Evolutionary conservation across 2,113 vertebrate genomes (phyloP), one percentile per base, ranked within the genome.

Genomic region (Osmerus eperlanus): DNA sequence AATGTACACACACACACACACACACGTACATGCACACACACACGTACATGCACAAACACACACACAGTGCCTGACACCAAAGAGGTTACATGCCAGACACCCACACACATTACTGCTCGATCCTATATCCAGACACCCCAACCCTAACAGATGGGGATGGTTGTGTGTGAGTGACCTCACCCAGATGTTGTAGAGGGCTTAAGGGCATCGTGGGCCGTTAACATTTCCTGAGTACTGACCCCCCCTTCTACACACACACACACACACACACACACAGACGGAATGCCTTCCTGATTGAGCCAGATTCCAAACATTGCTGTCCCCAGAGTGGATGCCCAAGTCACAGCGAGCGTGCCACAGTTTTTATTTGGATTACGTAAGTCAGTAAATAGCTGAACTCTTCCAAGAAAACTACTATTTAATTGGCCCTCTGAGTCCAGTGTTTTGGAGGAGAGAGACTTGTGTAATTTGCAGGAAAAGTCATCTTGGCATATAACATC

Each of bases 121-220:
- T 71, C 67, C 61, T 68, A 69, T 64, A 14, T 15, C 78, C 70
- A 62, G 63, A 60, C n/a, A 19, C 51, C 53, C 41, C 65, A 56
- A 29, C 67, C 63, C 67, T 63, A 78, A 65, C 29, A 78, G 67
- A 62, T 53, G 65, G 65, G 65, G n/a, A 52, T 70, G 56, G 25
- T 55, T 19, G 52, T 51, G 14, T 32, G n/a, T 41, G 59, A 25
- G 59, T 41, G 60, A 77, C 77, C 80, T 80, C 73, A 80, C 73
- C 83, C 86, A 87, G 77, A 87, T 87, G 85, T 86, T 73, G 66
- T 29, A 32, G 56, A 78, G 78, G 75, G 78, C 76, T 81, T 81
- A 65, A 63, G 78, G 72, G 80, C 76, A 80, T 84, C 28, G 56
- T 78, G 77, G 81, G 76, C 83, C 28, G 54, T 86, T 85, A 80